Evolutionary conservation across 1,140 invertebrate genomes (phyloP).

Genomic region (Mylabris phalerata): DNA sequence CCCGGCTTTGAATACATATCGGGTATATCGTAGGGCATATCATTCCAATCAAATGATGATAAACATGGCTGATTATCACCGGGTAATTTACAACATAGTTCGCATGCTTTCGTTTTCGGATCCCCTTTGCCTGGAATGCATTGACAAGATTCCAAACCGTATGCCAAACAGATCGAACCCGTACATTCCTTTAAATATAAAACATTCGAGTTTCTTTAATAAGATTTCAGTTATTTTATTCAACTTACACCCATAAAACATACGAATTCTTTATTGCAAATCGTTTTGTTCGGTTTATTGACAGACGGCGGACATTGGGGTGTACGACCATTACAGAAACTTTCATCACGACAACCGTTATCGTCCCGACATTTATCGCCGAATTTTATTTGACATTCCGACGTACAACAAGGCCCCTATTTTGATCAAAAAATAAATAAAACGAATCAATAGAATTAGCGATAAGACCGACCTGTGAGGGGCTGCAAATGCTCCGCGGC

Average conservation of each 20-base stretch:
- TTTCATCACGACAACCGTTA: conserved; percentile 86
- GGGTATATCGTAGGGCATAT: conserved; percentile 79
- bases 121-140: conserved; percentile 69
- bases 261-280: conserved; percentile 89
- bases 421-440: not conserved
- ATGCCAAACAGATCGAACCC: conserved; percentile 86
- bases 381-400: conserved; percentile 76
- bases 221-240: not conserved
- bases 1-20: conserved; percentile 91
- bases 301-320: conserved; percentile 84
- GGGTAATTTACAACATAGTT: conserved; percentile 81
- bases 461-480: conserved; percentile 57
- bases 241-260: conserved; percentile 86
- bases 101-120: conserved; percentile 76
- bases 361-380: conserved; percentile 87
- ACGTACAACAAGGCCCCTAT: conserved; percentile 91
- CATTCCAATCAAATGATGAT: conserved; percentile 88
- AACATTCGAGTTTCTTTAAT: not conserved
- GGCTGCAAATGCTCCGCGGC: conserved; percentile 69
- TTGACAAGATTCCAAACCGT: conserved; percentile 94
- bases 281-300: conserved; percentile 89
- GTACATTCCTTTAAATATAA: conserved; percentile 68
- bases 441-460: not conserved
- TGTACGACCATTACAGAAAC: conserved; percentile 79
- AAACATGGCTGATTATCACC: conserved; percentile 74